phyloP scores from a whole-genome alignment of 2,888 invertebrate species.

The Heliconius ethilla region DNA sequence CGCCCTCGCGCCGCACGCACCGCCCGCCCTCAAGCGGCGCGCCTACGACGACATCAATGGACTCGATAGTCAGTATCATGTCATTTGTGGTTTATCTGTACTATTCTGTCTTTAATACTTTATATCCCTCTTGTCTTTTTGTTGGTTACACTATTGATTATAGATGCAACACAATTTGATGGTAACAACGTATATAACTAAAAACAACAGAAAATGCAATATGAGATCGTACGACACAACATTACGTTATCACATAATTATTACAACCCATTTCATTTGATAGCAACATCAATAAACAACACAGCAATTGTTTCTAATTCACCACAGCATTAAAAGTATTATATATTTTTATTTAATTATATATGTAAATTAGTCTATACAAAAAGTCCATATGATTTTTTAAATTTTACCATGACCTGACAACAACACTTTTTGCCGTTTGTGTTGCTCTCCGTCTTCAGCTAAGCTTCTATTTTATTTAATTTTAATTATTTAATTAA shows the following conservation, averaged over 20 bases:
- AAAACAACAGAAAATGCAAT: too few relatives aligned
- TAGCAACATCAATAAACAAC: neutral
- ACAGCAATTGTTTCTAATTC: too few relatives aligned
- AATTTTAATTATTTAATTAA: neutral
- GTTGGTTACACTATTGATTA: neutral
- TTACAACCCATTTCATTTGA: neutral
- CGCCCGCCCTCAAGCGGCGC: slow-evolving; percentile 87
- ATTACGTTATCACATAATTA: neutral
- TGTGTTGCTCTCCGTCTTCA: slow-evolving; percentile 13
- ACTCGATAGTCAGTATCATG: slow-evolving; percentile 88
- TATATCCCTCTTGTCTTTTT: neutral
- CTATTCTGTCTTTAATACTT: neutral
- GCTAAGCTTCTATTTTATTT: neutral
- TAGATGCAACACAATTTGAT: neutral
- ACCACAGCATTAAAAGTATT: neutral
- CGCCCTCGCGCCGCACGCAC: slow-evolving; percentile 56
- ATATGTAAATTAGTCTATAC: neutral
- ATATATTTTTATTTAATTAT: neutral
- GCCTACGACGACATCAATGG: slow-evolving; percentile 95
- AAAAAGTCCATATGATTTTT: neutral
- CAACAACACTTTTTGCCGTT: neutral
- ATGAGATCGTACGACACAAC: too few relatives aligned
- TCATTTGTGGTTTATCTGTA: neutral
- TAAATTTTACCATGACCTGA: neutral
- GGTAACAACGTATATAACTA: neutral